Base-by-base conservation (phyloP, 2,888 invertebrate species). In the Caenorhabditis uteleia region DNA sequence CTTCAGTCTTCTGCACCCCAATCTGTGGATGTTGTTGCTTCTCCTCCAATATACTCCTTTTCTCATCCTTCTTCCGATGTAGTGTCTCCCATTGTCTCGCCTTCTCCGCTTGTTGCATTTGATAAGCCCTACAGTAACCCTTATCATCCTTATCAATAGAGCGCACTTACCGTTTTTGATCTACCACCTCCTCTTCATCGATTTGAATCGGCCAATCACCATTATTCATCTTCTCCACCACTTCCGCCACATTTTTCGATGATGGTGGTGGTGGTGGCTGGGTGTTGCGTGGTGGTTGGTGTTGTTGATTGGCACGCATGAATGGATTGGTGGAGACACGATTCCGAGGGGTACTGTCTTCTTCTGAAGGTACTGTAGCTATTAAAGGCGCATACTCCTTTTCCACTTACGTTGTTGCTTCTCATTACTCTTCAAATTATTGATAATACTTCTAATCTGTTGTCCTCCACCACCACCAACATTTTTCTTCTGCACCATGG, bases 191-290 rank as follows among this genome's bases (percentile, higher is more conserved):
- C 10, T 69, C 73, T 16, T 73, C 68, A 5, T 68, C 73, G 7
- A 73, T 61, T 29, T 54, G 50, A 48, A 73, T 73, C 14, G 73
- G 73, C 73, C 73, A 73, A 38, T 73, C 73, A 3, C 73, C 73
- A 44, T 56, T 67, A 50, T 73, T 73, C 73, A 73, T 73, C 44
- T 73, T 73, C 44, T 73, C 70, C 10, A 73, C 73, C 2, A 73
- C 73, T 47, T 73, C 69, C 16, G 64, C 65, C 18, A 72, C 72
- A 40, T 72, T 72, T 36, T 69, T 67, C 23, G 59, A 56, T n/a
- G 34, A 16, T 7, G 56, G 38, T 3, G 51, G 57, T 16, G 58
- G 50, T 3, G 45, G 38, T 18, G 18, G 16, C 23, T 58, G 34
- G 16, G 39, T 31, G 6, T 27, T 27, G 10, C 29, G 18, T n/a